Evolutionary conservation across 2,888 invertebrate species (phyloP).

Genomic region (Microctonus brassicae): DNA sequence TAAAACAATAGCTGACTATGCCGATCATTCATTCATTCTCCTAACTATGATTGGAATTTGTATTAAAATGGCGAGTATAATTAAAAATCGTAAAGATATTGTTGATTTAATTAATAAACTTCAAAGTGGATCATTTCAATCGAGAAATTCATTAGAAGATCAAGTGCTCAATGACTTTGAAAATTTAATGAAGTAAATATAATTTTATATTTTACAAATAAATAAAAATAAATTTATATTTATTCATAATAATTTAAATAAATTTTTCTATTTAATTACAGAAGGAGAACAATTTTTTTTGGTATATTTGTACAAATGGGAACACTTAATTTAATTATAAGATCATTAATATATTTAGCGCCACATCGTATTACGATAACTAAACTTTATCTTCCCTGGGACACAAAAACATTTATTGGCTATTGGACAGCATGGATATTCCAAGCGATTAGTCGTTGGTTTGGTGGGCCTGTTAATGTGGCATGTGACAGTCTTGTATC

Average conservation of each 20-base stretch:
- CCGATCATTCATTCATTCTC: slow-evolving; percentile 37
- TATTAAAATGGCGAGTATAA: slow-evolving; percentile 34
- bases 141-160: slow-evolving; percentile 21
- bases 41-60: slow-evolving; percentile 37
- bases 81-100: slow-evolving; percentile 35
- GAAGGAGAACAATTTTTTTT: slow-evolving; percentile 27
- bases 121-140: slow-evolving; percentile 23
- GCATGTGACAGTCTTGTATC: slow-evolving; percentile 27
- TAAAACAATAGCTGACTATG: slow-evolving; percentile 25
- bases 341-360: slow-evolving; percentile 11
- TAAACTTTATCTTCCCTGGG: slow-evolving; percentile 23
- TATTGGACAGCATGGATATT: slow-evolving; percentile 20
- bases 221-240: no score
- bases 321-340: slow-evolving; percentile 17
- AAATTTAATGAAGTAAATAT: slow-evolving; percentile 17
- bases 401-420: slow-evolving; percentile 2
- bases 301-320: slow-evolving; percentile 32
- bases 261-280: neutral
- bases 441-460: slow-evolving; percentile 13
- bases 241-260: neutral
- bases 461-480: slow-evolving; percentile 26
- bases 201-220: no score
- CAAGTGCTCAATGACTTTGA: neutral
- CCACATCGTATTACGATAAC: slow-evolving; percentile 28
- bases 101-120: slow-evolving; percentile 26